Evolutionary conservation across 2,797 vertebrate species (phyloP), one percentile per base, ranked within the genome.

Genomic region (Menidia menidia): DNA sequence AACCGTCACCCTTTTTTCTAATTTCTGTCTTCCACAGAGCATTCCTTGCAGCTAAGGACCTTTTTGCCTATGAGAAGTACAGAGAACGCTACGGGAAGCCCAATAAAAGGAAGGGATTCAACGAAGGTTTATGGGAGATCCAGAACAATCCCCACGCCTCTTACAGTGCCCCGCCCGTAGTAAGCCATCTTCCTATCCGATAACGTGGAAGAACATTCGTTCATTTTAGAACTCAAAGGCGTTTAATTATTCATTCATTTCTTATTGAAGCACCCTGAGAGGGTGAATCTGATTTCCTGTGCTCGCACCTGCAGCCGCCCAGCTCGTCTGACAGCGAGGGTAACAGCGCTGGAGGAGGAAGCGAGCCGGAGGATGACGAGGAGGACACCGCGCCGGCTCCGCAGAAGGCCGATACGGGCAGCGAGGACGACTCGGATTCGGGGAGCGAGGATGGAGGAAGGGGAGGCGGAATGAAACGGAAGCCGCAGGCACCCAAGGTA

Each of bases 41-140:
- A 84, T 99, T 99, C 90, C 93, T 99, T 72, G 96, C 97, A 74
- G 89, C 97, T 59, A 99, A 99, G 90, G 98, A 99, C 87, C 94
- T 99, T 55, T 99, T 99, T 87, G 94, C 91, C 7, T 99, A 97
- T 43, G 97, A 99, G 68, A 99, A 99, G 54, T 96, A 94, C 75
- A 95, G 94, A 63, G 98, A 99, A 47, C 97, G 97, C 78, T 99
- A 97, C 14, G 97, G 97, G 44, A 99, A 99, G 68, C 96, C 97
- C 70, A 99, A 99, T 94, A 99, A 99, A 92, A 95, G 98, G 77
- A 99, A 99, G 95, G 98, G 98, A 70, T 99, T 99, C 92, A 99
- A 99, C 77, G 98, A 99, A 87, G 98, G 98, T 68, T 93, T 99
- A 89, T 99, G 98, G 97, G 98, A 99, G 87, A 99, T 99, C 82